Percentiles rank a stretch among this genome's conserved stretches.
Evolutionary conservation across 1,140 invertebrate genomes (phyloP).

Genomic region (Prorops nasuta): DNA sequence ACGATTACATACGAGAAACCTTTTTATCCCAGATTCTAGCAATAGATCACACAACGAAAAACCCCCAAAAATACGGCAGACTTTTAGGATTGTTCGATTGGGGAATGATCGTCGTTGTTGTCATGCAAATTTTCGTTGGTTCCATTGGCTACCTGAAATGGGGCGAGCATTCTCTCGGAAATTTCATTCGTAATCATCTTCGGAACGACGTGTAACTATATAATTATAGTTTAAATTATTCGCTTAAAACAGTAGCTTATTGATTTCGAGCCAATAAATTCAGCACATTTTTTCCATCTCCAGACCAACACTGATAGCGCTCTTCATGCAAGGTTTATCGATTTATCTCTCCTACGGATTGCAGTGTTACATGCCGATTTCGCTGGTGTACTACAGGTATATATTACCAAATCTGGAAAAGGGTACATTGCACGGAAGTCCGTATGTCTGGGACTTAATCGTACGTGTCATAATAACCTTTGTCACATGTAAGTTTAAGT

Average conservation of each 20-base stretch:
- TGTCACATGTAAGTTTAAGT: slow-evolving; percentile 23
- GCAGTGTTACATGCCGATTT: slow-evolving; percentile 34
- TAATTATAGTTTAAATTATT: neutral
- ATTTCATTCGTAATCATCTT: slow-evolving; percentile 35
- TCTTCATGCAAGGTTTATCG: slow-evolving; percentile 29
- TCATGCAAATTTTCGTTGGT: slow-evolving; percentile 24
- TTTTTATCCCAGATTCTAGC: slow-evolving; percentile 23
- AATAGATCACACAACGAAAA: slow-evolving; percentile 32
- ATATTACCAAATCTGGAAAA: slow-evolving; percentile 19
- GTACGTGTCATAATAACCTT: slow-evolving; percentile 26
- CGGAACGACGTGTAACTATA: slow-evolving; percentile 18
- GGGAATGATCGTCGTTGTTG: slow-evolving; percentile 28
- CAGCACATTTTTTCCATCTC: no score
- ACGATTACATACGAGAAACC: neutral
- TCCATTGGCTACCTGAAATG: slow-evolving; percentile 31
- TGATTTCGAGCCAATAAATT: no score
- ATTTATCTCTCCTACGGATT: slow-evolving; percentile 37
- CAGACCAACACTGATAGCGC: slow-evolving; percentile 21
- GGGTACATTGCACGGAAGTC: slow-evolving; percentile 16
- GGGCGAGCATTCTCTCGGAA: slow-evolving; percentile 21
- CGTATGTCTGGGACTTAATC: slow-evolving; percentile 26
- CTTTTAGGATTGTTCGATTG: slow-evolving; percentile 30
- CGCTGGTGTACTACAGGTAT: slow-evolving; percentile 26
- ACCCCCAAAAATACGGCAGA: slow-evolving; percentile 28
- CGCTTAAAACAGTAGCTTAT: no score